Percentiles rank a stretch among this genome's conserved stretches.
Conservation (phyloP, 2,888 invertebrate genomes). For the Leucophenga montana region DNA sequence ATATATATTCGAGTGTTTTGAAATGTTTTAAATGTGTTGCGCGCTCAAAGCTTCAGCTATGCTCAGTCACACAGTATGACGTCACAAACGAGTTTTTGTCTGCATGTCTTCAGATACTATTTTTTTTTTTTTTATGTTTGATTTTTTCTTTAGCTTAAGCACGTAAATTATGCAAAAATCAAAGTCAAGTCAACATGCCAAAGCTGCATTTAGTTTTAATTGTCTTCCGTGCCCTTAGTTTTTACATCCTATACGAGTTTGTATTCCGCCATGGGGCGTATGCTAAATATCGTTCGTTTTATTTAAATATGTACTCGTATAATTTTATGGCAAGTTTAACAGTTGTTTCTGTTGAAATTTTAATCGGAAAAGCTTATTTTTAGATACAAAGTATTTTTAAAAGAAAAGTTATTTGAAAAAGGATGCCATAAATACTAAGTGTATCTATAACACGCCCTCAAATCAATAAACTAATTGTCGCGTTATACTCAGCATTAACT, state of each 20-base stretch:
- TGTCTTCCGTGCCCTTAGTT: background rate
- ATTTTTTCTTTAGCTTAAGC: background rate
- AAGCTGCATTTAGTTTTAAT: background rate
- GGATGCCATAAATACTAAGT: too few relatives aligned
- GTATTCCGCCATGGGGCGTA: background rate
- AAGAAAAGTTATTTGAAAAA: too few relatives aligned
- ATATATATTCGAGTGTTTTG: background rate
- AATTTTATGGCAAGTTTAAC: constrained; percentile 2
- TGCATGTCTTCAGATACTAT: background rate
- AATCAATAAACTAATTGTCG: too few relatives aligned
- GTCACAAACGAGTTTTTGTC: constrained; percentile 17
- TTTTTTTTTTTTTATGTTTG: background rate
- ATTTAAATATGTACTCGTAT: too few relatives aligned
- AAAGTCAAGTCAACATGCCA: constrained; percentile 1
- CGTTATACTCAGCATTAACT: too few relatives aligned
- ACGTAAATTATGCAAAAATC: constrained; percentile 15
- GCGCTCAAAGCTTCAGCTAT: background rate
- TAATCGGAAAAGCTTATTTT: too few relatives aligned
- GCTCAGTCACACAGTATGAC: constrained; percentile 14
- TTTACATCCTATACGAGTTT: background rate
- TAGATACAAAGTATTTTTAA: too few relatives aligned
- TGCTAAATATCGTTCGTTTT: constrained; percentile 1
- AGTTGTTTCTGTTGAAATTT: background rate
- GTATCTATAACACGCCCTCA: too few relatives aligned
- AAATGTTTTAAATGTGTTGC: background rate